A percentile compares a stretch with the other conserved stretches of the same genome.
phyloP scores from a whole-genome alignment of 1,140 invertebrate genomes.

The Macrocentrus cingulum region DNA sequence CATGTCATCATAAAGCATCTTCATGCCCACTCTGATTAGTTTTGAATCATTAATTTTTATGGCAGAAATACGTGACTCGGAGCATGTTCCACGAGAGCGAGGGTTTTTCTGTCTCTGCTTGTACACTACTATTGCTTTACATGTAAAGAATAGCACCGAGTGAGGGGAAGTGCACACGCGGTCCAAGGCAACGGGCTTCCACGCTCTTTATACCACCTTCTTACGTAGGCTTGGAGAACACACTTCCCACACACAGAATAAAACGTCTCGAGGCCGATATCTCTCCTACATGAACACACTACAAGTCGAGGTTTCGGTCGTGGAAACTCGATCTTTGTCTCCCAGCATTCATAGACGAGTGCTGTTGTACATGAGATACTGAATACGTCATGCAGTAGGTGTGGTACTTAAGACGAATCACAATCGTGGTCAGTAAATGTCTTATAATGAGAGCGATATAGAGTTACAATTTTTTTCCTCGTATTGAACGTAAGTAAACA shows the following conservation, averaged over 20 bases:
- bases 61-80: too few species aligned
- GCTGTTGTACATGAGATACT: not conserved
- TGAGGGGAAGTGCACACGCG: not conserved
- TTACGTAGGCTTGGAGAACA: slow-evolving; percentile 7
- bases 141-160: not conserved
- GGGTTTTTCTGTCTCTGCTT: not conserved
- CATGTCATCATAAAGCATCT: too few species aligned
- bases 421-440: too few species aligned
- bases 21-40: too few species aligned
- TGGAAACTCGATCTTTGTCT: slow-evolving; percentile 21
- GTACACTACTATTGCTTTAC: slow-evolving; percentile 9
- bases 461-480: too few species aligned
- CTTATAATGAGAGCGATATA: too few species aligned
- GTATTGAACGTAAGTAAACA: too few species aligned
- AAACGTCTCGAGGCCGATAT: slow-evolving; percentile 16
- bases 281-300: slow-evolving; percentile 2
- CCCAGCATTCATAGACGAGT: slow-evolving; percentile 2
- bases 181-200: slow-evolving; percentile 10
- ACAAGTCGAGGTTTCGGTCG: slow-evolving; percentile 15
- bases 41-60: too few species aligned
- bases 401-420: too few species aligned
- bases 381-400: too few species aligned
- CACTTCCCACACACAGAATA: slow-evolving; percentile 17
- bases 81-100: too few species aligned
- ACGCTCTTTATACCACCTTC: slow-evolving; percentile 10